Base-by-base conservation (phyloP, 2,797 vertebrate genomes). In the Prunella strophiata region DNA sequence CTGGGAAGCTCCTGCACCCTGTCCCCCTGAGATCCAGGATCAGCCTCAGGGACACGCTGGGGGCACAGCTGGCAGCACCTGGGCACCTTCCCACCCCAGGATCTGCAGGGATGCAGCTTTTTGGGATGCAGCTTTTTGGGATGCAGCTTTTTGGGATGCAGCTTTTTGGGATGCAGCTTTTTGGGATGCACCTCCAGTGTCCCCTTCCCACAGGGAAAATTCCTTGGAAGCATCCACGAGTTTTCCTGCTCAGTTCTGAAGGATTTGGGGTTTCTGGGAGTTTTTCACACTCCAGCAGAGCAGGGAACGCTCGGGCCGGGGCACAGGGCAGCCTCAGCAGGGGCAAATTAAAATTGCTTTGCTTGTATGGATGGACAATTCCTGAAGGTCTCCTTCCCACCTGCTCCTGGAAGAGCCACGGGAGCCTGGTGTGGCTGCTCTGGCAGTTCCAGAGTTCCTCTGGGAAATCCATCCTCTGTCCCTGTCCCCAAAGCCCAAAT, bases 401-500 rank as follows among this genome's bases (percentile, higher is more conserved):
- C 55, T 22, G 19, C 50, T 50, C 45, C 3, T 3, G 36, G 32
- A 22, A 32, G 13, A n/a, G 76, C 6, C 32, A 2, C 0, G 0
- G 72, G 57, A 57, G 26, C 22, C 16, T 26, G 38, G 5, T 5
- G 17, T 3, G 55, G 38, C 47, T 54, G 67, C 5, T 21, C 19
- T 3, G 45, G 61, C 38, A 9, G 8, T 11, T 48, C 22, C 47
- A 20, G 4, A 9, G 42, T 8, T 23, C 26, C 55, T 25, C 5
- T 7, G 55, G 29, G 42, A 40, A n/a, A 17, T 15, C 25, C 58
- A 16, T 15, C 6, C 26, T 32, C 54, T 43, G 48, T n/a, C 20
- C 9, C 19, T 0, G 0, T 34, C 29, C 20, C 58, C 6, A 20
- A 36, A 29, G 5, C 50, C 4, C 0, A 42, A 80, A 68, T 10